Percentiles rank a stretch among this genome's conserved stretches.
phyloP scores from a whole-genome alignment of 2,797 vertebrate genomes.

The Menidia menidia region DNA sequence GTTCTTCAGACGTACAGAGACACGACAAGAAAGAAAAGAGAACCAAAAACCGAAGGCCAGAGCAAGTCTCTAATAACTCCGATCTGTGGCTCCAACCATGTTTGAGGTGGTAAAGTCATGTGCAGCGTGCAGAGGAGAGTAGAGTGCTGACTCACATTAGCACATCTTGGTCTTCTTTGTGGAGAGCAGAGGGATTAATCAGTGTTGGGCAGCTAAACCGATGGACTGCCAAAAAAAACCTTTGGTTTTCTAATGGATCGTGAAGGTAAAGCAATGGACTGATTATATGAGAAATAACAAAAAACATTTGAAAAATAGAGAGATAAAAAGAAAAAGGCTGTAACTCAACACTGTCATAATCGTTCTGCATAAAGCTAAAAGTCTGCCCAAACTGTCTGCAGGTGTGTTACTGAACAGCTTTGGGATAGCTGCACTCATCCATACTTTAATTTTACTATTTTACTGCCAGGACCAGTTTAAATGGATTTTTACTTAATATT shows the following conservation, averaged over 20 bases:
- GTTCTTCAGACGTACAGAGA: constrained; percentile 26
- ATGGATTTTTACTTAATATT: background rate
- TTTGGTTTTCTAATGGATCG: constrained; percentile 5
- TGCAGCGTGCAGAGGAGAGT: constrained; percentile 42
- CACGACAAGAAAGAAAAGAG: constrained; percentile 21
- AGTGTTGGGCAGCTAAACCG: constrained; percentile 29
- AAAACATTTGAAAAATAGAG: background rate
- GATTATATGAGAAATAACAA: background rate
- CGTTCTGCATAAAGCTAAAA: too few relatives aligned
- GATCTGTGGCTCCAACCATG: constrained; percentile 46
- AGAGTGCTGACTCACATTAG: constrained; percentile 59
- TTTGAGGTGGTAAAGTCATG: constrained; percentile 63
- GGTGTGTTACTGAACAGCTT: too few relatives aligned
- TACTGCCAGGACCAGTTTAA: too few relatives aligned
- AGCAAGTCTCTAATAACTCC: constrained; percentile 51
- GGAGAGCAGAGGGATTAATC: constrained; percentile 38
- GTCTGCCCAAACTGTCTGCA: too few relatives aligned
- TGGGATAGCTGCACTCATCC: too few relatives aligned
- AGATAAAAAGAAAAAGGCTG: background rate
- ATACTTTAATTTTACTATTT: background rate
- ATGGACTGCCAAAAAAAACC: constrained; percentile 19
- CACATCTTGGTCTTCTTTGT: constrained; percentile 18
- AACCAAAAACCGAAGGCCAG: constrained; percentile 35
- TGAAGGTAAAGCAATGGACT: background rate
- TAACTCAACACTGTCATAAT: too few relatives aligned